Evolutionary conservation across 2,888 invertebrate genomes (phyloP).

Genomic region (Drosophila nigritarsus): DNA sequence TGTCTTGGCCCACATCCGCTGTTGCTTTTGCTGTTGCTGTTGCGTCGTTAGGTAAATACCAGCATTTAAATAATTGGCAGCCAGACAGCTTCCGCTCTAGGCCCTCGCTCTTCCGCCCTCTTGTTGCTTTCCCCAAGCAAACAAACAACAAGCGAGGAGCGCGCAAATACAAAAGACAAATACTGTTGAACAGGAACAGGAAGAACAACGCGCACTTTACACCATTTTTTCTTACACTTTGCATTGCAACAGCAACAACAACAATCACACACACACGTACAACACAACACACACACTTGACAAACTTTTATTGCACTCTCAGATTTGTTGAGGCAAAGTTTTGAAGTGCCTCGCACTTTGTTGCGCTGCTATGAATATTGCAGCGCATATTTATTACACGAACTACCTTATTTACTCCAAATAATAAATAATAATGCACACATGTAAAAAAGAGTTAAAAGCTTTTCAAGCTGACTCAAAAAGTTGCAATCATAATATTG

Average conservation of each 20-base stretch:
- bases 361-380: constrained; percentile 36
- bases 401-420: constrained; percentile 5
- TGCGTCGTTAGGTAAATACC: constrained; percentile 73
- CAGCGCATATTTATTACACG: constrained; percentile 34
- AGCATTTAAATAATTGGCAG: constrained; percentile 78
- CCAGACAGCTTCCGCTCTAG: constrained; percentile 71
- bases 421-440: not conserved
- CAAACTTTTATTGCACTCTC: constrained; percentile 55
- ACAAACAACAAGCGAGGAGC: constrained; percentile 59
- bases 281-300: constrained; percentile 2
- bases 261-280: constrained; percentile 9
- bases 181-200: constrained; percentile 52
- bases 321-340: constrained; percentile 34
- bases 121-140: constrained; percentile 48
- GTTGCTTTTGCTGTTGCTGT: constrained; percentile 13
- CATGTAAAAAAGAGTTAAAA: not conserved
- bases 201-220: constrained; percentile 62
- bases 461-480: not conserved
- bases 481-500: not conserved
- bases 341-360: constrained; percentile 23
- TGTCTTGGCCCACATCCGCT: constrained; percentile 73
- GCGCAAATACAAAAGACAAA: constrained; percentile 72
- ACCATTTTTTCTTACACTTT: constrained; percentile 65
- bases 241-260: constrained; percentile 37
- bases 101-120: not conserved